A percentile compares a stretch with the other conserved stretches of the same genome.
Evolutionary conservation across 2,113 vertebrate species (phyloP).

Genomic region (Dicerorhinus sumatrensis): DNA sequence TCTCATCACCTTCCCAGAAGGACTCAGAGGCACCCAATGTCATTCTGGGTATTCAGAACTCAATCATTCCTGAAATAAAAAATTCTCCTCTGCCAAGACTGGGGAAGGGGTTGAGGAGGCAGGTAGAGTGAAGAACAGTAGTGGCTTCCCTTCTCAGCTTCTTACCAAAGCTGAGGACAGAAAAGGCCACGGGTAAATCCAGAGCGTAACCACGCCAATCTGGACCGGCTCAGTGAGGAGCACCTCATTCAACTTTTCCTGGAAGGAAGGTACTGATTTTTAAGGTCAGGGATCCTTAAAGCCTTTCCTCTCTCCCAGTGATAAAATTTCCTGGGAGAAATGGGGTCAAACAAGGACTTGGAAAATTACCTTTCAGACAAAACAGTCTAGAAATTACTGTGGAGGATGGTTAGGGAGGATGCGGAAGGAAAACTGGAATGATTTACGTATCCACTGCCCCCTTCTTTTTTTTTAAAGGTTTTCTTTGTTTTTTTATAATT

Average conservation of each 20-base stretch:
- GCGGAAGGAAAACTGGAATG: not conserved
- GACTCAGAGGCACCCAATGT: not conserved
- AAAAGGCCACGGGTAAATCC: not conserved
- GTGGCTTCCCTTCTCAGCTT: not conserved
- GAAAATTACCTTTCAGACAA: conserved; percentile 33
- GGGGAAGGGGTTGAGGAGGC: not conserved
- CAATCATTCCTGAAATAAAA: not conserved
- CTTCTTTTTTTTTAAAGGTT: too few relatives aligned
- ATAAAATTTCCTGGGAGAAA: conserved; percentile 35
- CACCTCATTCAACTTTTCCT: not conserved
- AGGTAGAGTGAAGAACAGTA: not conserved
- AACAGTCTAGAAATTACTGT: not conserved
- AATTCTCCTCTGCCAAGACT: not conserved
- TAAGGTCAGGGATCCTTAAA: conserved; percentile 15
- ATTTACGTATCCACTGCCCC: not conserved
- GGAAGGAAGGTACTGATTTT: not conserved
- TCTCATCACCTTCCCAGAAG: not conserved
- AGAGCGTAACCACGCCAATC: not conserved
- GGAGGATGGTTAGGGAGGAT: not conserved
- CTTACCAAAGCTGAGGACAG: not conserved
- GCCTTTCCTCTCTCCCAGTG: not conserved
- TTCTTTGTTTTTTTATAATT: too few relatives aligned
- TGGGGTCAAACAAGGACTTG: not conserved
- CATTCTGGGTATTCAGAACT: not conserved
- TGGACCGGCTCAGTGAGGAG: not conserved